Conservation (phyloP, 2,888 invertebrate species). For the Cheilosia vernalis region DNA sequence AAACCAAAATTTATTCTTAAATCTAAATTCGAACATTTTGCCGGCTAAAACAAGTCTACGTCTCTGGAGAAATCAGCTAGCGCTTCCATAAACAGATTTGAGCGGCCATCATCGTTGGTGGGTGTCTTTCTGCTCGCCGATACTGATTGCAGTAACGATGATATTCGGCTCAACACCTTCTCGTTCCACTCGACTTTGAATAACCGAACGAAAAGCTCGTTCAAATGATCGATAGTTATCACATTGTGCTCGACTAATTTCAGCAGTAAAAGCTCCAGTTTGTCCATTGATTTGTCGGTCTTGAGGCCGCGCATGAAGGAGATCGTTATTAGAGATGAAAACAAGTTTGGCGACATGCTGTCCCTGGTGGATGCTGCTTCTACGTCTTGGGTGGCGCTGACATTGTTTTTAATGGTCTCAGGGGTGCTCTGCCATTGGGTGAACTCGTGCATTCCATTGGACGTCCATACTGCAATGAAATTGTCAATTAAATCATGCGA, state of each 20-base stretch:
- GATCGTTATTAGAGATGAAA: slow-evolving; percentile 77
- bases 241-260: slow-evolving; percentile 85
- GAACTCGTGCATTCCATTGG: slow-evolving; percentile 74
- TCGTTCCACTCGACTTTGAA: slow-evolving; percentile 88
- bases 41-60: slow-evolving; percentile 80
- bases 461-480: slow-evolving; percentile 75
- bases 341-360: slow-evolving; percentile 37
- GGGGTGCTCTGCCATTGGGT: slow-evolving; percentile 44
- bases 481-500: slow-evolving; percentile 76
- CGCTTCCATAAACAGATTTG: slow-evolving; percentile 82
- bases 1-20: slow-evolving; percentile 10
- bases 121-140: slow-evolving; percentile 60
- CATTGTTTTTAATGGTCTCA: slow-evolving; percentile 8
- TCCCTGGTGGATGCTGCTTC: slow-evolving; percentile 22
- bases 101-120: slow-evolving; percentile 78
- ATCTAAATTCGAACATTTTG: slow-evolving; percentile 12
- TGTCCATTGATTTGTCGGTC: slow-evolving; percentile 81
- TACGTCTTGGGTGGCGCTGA: slow-evolving; percentile 1
- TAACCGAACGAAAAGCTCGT: slow-evolving; percentile 87
- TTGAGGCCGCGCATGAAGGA: slow-evolving; percentile 78
- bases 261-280: slow-evolving; percentile 83
- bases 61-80: slow-evolving; percentile 82
- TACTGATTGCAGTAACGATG: slow-evolving; percentile 78
- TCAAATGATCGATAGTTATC: slow-evolving; percentile 86
- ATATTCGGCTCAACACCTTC: slow-evolving; percentile 78